Conservation (phyloP, 2,888 invertebrate species). For the Hyposoter didymator region DNA sequence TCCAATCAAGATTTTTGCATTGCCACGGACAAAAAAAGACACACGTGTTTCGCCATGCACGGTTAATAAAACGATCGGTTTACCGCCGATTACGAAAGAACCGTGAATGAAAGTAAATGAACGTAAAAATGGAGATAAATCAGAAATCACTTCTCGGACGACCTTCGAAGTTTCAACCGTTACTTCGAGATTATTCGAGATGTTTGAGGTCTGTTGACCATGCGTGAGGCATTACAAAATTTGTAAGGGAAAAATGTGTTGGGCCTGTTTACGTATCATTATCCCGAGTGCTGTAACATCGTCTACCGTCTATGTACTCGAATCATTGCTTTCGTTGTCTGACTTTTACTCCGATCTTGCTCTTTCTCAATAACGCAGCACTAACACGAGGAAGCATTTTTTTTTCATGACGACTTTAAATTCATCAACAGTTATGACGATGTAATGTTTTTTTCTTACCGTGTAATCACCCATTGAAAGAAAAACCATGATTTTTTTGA, state of each 20-base stretch:
- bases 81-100: neutral
- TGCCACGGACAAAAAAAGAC: neutral
- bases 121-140: slow-evolving; percentile 2
- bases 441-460: too few relatives aligned
- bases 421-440: too few relatives aligned
- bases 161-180: neutral
- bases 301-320: neutral
- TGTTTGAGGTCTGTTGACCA: neutral
- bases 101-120: slow-evolving; percentile 5
- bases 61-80: neutral
- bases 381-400: neutral
- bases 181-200: neutral
- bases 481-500: too few relatives aligned
- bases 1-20: neutral
- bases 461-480: too few relatives aligned
- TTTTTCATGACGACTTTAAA: neutral
- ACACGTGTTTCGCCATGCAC: neutral
- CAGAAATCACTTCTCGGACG: neutral
- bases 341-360: neutral
- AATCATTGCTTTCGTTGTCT: neutral
- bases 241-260: neutral
- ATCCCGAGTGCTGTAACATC: neutral
- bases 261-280: neutral
- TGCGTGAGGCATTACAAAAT: neutral
- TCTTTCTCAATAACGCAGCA: slow-evolving; percentile 4